Base-by-base conservation (phyloP, 2,113 vertebrate genomes). In the Hipposideros armiger region DNA sequence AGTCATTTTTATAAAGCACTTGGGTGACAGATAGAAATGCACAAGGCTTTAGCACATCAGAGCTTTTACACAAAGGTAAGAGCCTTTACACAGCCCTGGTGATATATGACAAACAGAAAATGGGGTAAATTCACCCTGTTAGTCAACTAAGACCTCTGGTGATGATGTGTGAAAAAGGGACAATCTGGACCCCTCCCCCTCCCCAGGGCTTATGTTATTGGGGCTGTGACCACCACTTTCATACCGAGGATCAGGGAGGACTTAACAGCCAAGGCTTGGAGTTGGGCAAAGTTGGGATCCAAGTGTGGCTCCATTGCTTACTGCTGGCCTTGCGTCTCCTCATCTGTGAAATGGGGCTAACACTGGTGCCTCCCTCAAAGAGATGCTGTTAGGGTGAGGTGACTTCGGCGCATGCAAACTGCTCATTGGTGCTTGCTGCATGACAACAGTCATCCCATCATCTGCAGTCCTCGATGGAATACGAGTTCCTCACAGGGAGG, bases 401-500 rank as follows among this genome's bases (percentile, higher is more conserved):
- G 50, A 58, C 64, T n/a, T 11, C 22, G 30, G 11, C 7, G 7
- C 16, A 64, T 4, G 16, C 26, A 14, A 50, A 42, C 3, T 54
- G 15, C 42, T 81, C 14, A 2, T 60, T 19, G 22, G 45, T 40
- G 62, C 76, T 91, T 40, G 3, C 64, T 42, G 20, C 7, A 2
- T 10, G 64, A 72, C 10, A 4, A 15, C 7, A 30, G 17, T 40
- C 74, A n/a, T 9, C 11, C 8, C 26, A 11, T 22, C 28, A 26
- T 15, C 50, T 50, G 7, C 20, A 56, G 40, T 4, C 32, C 56
- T n/a, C 4, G 0, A 40, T 7, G 40, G 54, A 56, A 69, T 0
- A 1, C 3, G 40, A 92, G 56, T 16, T 69, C 28, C 56, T 62
- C 28, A 28, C 7, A 36, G 15, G 52, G 42, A 78, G 5, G 36